Percentiles rank a stretch among this genome's conserved stretches.
Conservation (phyloP, 2,113 vertebrate genomes). For the Pagrus major region DNA sequence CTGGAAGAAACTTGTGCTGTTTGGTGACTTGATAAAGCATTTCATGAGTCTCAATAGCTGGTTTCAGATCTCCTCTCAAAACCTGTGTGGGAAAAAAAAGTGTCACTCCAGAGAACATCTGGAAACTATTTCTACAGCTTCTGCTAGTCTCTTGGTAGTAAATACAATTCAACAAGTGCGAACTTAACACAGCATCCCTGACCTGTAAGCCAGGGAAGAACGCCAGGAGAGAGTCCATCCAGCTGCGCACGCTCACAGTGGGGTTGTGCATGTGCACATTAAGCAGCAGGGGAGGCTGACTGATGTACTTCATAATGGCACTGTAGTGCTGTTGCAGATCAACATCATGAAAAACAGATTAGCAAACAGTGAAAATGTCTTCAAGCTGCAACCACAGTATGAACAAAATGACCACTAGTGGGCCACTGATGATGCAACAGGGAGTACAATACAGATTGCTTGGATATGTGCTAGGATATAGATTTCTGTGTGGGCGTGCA, state of each 20-base stretch:
- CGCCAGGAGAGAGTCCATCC: slow-evolving; percentile 98
- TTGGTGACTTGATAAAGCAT: slow-evolving; percentile 99
- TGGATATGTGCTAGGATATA: not conserved
- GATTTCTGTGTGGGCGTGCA: not conserved
- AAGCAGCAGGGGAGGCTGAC: slow-evolving; percentile 96
- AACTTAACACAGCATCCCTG: slow-evolving; percentile 6
- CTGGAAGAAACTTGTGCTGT: slow-evolving; percentile 98
- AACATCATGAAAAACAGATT: slow-evolving; percentile 22
- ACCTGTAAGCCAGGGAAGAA: slow-evolving; percentile 99
- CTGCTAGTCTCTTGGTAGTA: not conserved
- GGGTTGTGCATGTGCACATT: slow-evolving; percentile 99
- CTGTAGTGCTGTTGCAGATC: slow-evolving; percentile 90
- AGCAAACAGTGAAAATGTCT: not conserved
- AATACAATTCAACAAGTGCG: slow-evolving; percentile 4
- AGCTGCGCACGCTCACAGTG: slow-evolving; percentile 90
- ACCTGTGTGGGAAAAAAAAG: slow-evolving; percentile 84
- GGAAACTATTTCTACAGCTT: not conserved
- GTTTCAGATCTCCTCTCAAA: slow-evolving; percentile 96
- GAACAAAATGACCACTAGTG: not conserved
- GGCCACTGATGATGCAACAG: not conserved
- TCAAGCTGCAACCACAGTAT: not conserved
- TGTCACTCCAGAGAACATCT: not conserved
- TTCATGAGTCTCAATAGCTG: slow-evolving; percentile 99
- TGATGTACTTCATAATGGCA: slow-evolving; percentile 99
- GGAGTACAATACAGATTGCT: not conserved